Evolutionary conservation across 1,140 invertebrate species (phyloP).

Genomic region (Papilio polytes): DNA sequence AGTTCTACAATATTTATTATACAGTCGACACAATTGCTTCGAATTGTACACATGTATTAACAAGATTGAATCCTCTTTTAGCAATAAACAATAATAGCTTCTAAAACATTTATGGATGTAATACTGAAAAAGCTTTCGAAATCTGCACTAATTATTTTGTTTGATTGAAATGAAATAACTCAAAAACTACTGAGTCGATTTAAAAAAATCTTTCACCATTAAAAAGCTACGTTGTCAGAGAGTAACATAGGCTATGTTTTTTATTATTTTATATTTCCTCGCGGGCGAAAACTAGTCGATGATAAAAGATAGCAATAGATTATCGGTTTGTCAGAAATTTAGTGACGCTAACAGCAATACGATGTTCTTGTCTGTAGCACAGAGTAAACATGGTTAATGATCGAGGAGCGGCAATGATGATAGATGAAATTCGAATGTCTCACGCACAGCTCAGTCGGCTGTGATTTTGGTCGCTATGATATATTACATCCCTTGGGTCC

Average conservation of each 20-base stretch:
- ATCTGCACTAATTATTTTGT: no score
- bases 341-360: conserved; percentile 71
- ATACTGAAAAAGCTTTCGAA: not conserved
- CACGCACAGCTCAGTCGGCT: conserved; percentile 66
- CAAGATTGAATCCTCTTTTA: no score
- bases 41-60: no score
- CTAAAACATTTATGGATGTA: not conserved
- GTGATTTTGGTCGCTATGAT: conserved; percentile 58
- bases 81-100: no score
- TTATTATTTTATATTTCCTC: no score
- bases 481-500: conserved; percentile 56
- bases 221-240: no score
- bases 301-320: not conserved
- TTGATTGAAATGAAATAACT: no score
- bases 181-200: no score
- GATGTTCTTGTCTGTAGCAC: conserved; percentile 71
- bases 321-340: conserved; percentile 35
- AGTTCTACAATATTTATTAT: not conserved
- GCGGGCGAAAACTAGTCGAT: not conserved
- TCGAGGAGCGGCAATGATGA: conserved; percentile 75
- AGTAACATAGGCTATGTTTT: no score
- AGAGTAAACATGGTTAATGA: conserved; percentile 78
- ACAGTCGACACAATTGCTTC: no score
- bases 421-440: conserved; percentile 80
- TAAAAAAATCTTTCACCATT: no score